Evolutionary conservation across 2,888 invertebrate genomes (phyloP), one percentile per base, ranked within the genome.

Genomic region (Xestia ashworthii): DNA sequence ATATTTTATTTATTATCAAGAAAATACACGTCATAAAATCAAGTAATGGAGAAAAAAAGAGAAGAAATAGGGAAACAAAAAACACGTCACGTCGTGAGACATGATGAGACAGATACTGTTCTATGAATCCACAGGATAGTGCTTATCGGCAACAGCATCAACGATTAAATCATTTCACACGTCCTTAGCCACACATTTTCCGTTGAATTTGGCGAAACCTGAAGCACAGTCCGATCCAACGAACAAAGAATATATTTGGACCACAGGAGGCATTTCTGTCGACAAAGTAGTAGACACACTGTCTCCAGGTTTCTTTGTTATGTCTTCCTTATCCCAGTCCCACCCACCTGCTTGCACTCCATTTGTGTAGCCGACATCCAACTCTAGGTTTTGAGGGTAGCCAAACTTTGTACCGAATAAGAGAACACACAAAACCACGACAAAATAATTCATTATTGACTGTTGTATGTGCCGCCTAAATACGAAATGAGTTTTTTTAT

Each of bases 391-490:
- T n/a, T 41, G 8, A 3, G 12, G 41, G 50, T 19, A 25, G 16
- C 38, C 55, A 53, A 44, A n/a, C 5, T 32, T 55, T 48, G 38
- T 25, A 22, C 11, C 16, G 53, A 55, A 74, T 5, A 25, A 12
- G 3, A 58, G 5, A 25, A 50, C 16, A 71, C 41, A 64, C 11
- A 75, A 71, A 44, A 71, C 9, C 50, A 76, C 25, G 50, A 38
- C 32, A n/a, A 60, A 46, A 68, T 53, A 38, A 32, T 58, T 66
- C 73, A 76, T 80, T 80, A 19, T 16, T 64, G 41, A 72, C n/a
- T 53, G 9, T 71, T 46, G 46, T 58, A 66, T 55, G 9, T 22
- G n/a, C 32, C 16, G 12, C 11, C 2, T 70, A 25, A 50, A 50
- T 50, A 44, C 22, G 16, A 53, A 44, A 44, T 46, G 25, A 55